Base-by-base conservation (phyloP, 2,113 vertebrate species). In the Crypturellus undulatus region DNA sequence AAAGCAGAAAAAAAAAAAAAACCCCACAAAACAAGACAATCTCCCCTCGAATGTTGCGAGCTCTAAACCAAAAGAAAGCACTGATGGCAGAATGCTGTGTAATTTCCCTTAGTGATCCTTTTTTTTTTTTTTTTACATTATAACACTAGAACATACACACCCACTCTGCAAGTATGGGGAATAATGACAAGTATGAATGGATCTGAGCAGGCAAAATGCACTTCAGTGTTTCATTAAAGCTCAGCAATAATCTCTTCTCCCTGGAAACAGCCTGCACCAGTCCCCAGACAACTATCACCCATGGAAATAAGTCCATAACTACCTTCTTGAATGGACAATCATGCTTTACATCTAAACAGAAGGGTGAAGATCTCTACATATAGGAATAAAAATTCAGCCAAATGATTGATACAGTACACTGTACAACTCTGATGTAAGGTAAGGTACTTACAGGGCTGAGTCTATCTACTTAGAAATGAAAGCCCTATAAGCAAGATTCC, bases 151-250 rank as follows among this genome's bases (percentile, higher is more conserved):
- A 75, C 71, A 47, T 13, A 49, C 22, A 14, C 40, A 49, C 59
- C 10, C 4, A 1, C 24, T 36, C 51, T 36, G 16, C 3, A 70
- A 60, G 65, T 0, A 4, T 4, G 14, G 56, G 12, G 6, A 45
- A 10, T 47, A 51, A 45, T 6, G 28, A 42, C 36, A 75, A 43
- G 36, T 5, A 49, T 4, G 42, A 82, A 20, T 8, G 5, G 47
- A 79, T 70, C 40, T 26, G 13, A 78, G 49, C 8, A 58, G 26
- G 9, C 17, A 56, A 73, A 87, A 83, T 2, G 45, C 20, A 19
- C 40, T 26, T 62, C 9, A 38, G 8, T 26, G 34, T 42, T 67
- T 84, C 64, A 68, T 42, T 62, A 51, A 54, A 73, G 40, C 19
- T 82, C n/a, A 43, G 40, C 40, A 82, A 42, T 30, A 22, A 8